Base-by-base conservation (phyloP, 2,797 vertebrate genomes). In the Pitangus sulphuratus region DNA sequence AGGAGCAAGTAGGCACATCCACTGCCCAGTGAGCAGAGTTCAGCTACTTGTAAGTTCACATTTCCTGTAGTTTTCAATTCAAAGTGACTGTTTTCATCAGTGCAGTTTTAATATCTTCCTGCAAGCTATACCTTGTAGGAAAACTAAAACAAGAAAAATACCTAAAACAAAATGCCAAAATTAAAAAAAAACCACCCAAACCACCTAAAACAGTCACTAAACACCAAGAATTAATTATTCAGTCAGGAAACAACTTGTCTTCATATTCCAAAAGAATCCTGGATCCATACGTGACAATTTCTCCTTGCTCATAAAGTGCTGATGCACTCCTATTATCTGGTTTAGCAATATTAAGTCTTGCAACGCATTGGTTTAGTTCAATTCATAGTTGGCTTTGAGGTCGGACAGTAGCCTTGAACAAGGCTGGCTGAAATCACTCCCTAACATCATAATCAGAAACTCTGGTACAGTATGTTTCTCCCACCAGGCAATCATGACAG, bases 391-490 rank as follows among this genome's bases (percentile, higher is more conserved):
- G 89, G 84, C 92, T 95, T 75, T 79, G 97, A 98, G 98, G 97
- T 91, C 33, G 31, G 74, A 90, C 92, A 76, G 97, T 91, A 98
- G 98, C 99, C 99, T 99, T 99, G 99, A 99, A 91, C 94, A 93
- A 95, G 80, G 71, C 94, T 69, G 7, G 61, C 86, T 85, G 94
- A 95, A 98, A 96, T 92, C 91, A 98, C 97, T 98, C 98, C 98
- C 98, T 97, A 96, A 97, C 96, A 95, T 66, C 90, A 91, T 97
- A 99, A 98, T 99, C 99, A 98, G 97, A 97, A 97, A 92, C 15
- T 74, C 78, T 54, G 82, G 98, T 98, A 99, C 98, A 98, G 18
- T 92, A 48, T 97, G 98, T 99, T 98, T 98, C 98, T 98, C 98
- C 97, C 97, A 98, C 97, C 74, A 95, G 84, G 95, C 96, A 95